These are phyloP conservation scores for Sarcophaga peregrina DNA, from an alignment of 1,140 invertebrate species.

Conservation along the genomic window DNA sequence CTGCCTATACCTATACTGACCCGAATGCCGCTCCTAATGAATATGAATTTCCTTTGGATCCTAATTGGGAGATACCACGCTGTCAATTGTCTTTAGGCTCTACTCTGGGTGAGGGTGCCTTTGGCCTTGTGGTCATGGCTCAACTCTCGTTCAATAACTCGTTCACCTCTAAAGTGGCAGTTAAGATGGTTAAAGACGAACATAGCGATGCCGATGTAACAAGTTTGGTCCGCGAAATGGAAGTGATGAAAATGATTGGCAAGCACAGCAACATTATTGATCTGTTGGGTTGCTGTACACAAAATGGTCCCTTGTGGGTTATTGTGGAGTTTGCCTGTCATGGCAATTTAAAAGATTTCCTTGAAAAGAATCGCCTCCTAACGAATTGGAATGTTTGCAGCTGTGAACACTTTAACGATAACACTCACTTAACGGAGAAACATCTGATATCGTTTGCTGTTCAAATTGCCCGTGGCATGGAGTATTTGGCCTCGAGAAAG, in stretches of 20 bases:
- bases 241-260: constrained; percentile 99
- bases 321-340: constrained; percentile 95
- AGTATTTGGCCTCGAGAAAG: too few species aligned
- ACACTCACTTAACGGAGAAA: constrained; percentile 67
- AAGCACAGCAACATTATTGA: constrained; percentile 98
- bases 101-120: constrained; percentile 59
- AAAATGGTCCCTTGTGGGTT: constrained; percentile 79
- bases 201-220: constrained; percentile 96
- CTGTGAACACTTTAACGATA: constrained; percentile 68
- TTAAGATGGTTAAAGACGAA: constrained; percentile 73
- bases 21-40: constrained; percentile 80
- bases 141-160: constrained; percentile 73
- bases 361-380: constrained; percentile 72
- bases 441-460: constrained; percentile 96
- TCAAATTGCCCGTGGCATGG: constrained; percentile 79
- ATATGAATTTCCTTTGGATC: constrained; percentile 89
- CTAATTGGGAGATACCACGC: constrained; percentile 70
- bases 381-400: constrained; percentile 62
- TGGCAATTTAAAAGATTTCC: constrained; percentile 92
- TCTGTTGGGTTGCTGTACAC: constrained; percentile 84
- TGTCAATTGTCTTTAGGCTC: constrained; percentile 83
- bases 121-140: constrained; percentile 91
- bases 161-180: constrained; percentile 83
- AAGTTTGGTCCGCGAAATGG: constrained; percentile 97
- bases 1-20: too few species aligned